Base-by-base conservation (phyloP, 2,113 vertebrate genomes). In the Chaetura pelagica region DNA sequence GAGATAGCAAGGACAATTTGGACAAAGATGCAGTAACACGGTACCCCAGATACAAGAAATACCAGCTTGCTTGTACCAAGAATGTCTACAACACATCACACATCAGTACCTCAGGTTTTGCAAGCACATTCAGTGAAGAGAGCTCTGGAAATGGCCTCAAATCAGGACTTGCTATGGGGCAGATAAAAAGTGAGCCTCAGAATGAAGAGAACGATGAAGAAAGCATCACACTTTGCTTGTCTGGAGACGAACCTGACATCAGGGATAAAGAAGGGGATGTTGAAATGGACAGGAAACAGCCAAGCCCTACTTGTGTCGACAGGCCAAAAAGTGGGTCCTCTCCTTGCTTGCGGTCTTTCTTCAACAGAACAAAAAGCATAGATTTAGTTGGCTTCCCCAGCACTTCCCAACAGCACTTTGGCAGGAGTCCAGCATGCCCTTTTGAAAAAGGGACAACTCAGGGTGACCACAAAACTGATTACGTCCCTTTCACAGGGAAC, bases 91-190 rank as follows among this genome's bases (percentile, higher is more conserved):
- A 98, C 89, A 98, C 99, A 97, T 98, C 99, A 98, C 98, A 99
- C 97, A 99, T 98, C 98, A 99, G 99, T 99, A 99, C 99, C 99
- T 99, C 99, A 99, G 99, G 99, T 99, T 99, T 99, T 97, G 98
- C 99, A 98, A 99, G 99, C 99, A 99, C 99, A 98, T 99, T 99
- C 98, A 98, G 97, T 17, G 99, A 99, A 97, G 98, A 98, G 68
- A 96, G 82, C 94, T 97, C 98, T 72, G 96, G 97, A 96, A 96
- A 92, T 59, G 92, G 98, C 97, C 96, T 98, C 97, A 91, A 98
- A 95, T 98, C 98, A 68, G 98, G 96, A 96, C 98, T 99, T 92
- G 97, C 98, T 81, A 74, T 98, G 97, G 98, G 98, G 93, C 99
- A 99, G 96, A 99, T 99, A 94, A 99, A 99, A 97, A 98, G 98